phyloP scores from a whole-genome alignment of 2,113 vertebrate species.

The Takifugu flavidus region DNA sequence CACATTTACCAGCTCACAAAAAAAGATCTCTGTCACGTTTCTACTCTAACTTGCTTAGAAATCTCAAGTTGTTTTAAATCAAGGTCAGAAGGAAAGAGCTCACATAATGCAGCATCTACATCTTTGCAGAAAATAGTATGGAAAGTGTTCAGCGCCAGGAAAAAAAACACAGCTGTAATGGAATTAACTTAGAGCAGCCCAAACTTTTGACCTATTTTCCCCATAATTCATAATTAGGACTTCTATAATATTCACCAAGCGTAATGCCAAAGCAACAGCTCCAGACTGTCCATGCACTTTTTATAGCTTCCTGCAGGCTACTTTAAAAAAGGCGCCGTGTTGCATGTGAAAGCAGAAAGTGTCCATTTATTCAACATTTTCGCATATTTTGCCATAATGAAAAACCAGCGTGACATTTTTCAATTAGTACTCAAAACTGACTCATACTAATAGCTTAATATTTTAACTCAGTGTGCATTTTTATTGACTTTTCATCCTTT shows the following conservation, averaged over 20 bases:
- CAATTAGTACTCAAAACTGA: too few relatives aligned
- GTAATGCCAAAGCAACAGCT: conserved; percentile 1
- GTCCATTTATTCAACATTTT: neutral
- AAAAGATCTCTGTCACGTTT: conserved; percentile 3
- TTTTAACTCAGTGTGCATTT: too few relatives aligned
- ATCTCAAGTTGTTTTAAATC: neutral
- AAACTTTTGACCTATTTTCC: neutral
- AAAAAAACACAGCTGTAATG: too few relatives aligned
- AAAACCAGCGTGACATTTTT: neutral
- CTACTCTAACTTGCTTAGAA: conserved; percentile 7
- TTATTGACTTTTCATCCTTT: too few relatives aligned
- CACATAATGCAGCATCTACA: neutral
- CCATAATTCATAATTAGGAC: neutral
- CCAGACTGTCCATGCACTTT: conserved; percentile 1
- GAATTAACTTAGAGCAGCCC: neutral
- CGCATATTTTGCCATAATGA: neutral
- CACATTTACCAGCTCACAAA: conserved; percentile 44
- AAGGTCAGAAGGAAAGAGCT: neutral
- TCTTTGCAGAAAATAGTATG: neutral
- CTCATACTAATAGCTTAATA: too few relatives aligned
- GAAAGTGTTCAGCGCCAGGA: neutral
- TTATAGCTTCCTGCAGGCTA: neutral
- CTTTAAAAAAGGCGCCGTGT: neutral
- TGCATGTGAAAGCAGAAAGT: neutral
- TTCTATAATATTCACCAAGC: neutral